These are phyloP conservation scores for Caerostris darwini DNA, from an alignment of 1,140 invertebrate species.

Conservation along the genomic window DNA sequence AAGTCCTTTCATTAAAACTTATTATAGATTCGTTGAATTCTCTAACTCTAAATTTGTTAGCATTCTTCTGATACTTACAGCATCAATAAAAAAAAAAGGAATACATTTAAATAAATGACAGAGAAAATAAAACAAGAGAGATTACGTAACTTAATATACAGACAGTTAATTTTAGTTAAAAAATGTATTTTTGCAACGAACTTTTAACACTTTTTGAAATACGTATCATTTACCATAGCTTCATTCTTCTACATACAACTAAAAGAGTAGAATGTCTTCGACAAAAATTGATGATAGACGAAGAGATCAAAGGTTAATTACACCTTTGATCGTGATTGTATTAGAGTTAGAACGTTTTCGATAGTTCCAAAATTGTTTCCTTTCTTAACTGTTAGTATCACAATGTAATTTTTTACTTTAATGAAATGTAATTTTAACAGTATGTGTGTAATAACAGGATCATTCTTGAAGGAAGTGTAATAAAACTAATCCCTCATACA, in stretches of 20 bases:
- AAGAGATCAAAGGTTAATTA: conserved; percentile 24
- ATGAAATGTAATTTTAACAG: not conserved
- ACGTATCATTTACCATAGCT: not conserved
- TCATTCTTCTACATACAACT: not conserved
- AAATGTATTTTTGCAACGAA: too few relatives aligned
- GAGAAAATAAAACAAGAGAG: too few relatives aligned
- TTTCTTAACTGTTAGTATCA: not conserved
- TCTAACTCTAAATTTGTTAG: too few relatives aligned
- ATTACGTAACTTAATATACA: too few relatives aligned
- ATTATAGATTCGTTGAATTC: too few relatives aligned
- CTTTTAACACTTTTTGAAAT: too few relatives aligned
- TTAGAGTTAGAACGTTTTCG: not conserved
- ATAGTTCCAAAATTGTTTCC: not conserved
- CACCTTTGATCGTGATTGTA: not conserved
- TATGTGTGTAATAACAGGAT: not conserved
- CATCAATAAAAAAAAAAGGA: too few relatives aligned
- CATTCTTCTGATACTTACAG: too few relatives aligned
- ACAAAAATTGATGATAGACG: not conserved
- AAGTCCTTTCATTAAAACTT: too few relatives aligned
- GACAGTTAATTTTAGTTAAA: too few relatives aligned
- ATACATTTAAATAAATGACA: too few relatives aligned
- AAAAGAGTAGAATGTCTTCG: not conserved
- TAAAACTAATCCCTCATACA: not conserved
- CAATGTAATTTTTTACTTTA: not conserved
- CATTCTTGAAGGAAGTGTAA: not conserved